Evolutionary conservation across 2,888 invertebrate genomes (phyloP).

Genomic region (Conistra vaccinii): DNA sequence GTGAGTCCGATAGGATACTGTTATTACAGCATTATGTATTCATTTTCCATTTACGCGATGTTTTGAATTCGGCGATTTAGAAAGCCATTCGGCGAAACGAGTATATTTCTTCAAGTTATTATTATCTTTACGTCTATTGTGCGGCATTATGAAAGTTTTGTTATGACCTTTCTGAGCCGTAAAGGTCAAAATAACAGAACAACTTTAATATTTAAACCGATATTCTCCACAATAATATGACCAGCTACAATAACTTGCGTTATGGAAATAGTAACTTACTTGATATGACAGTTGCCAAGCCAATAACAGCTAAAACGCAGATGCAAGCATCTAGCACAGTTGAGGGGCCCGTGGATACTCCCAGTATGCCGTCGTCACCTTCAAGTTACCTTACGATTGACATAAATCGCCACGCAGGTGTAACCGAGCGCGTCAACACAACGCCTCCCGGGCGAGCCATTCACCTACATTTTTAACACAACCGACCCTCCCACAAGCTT

Average conservation of each 20-base stretch:
- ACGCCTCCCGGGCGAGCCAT: constrained; percentile 3
- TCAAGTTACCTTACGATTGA: constrained; percentile 8
- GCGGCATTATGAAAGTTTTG: not conserved
- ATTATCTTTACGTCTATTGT: constrained; percentile 1
- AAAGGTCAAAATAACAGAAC: not conserved
- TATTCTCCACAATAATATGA: not conserved
- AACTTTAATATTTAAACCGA: not conserved
- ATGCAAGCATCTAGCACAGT: not conserved
- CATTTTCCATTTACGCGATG: constrained; percentile 16
- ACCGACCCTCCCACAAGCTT: not conserved
- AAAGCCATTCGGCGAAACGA: not conserved
- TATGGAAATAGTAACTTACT: not conserved
- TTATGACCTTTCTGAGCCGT: not conserved
- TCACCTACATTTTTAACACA: constrained; percentile 31
- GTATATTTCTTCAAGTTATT: not conserved
- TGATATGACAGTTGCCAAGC: not conserved
- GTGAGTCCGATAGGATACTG: constrained; percentile 30
- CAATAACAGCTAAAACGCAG: not conserved
- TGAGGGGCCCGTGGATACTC: too few relatives aligned
- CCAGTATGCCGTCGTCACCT: not conserved
- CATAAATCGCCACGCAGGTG: constrained; percentile 12
- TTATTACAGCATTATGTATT: constrained; percentile 43
- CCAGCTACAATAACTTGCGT: not conserved
- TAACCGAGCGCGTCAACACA: not conserved
- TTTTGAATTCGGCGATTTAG: constrained; percentile 1